Base-by-base conservation (phyloP, 2,797 vertebrate species). In the Psittacula echo region DNA sequence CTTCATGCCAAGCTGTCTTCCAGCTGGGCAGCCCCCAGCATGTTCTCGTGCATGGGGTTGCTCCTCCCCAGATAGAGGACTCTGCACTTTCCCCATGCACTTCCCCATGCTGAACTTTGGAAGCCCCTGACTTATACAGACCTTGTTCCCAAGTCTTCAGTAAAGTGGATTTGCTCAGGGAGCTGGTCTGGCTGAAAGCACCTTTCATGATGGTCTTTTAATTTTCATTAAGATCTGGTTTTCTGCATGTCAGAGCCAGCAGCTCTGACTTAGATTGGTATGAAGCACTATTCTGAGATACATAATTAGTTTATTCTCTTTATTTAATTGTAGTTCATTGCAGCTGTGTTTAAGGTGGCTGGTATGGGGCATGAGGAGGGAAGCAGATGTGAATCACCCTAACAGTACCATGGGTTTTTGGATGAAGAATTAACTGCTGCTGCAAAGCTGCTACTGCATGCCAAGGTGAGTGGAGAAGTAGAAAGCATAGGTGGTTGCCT, bases 281-380 rank as follows among this genome's bases (percentile, higher is more conserved):
- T 11, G 34, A 54, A 61, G 27, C 51, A 24, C 27, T 61, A 7
- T 21, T 37, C 34, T 53, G 23, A 54, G 54, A 67, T 39, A 26
- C 1, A 5, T 6, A 5, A 41, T 61, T 24, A 37, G 37, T 47
- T 65, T 42, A 45, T 45, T 10, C 17, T 12, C 32, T 53, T 20
- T 16, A 64, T 47, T 29, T 37, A 37, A 50, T 34, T 45, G n/a
- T 47, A 34, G 32, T 29, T 54, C 11, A 13, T 14, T 73, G 53
- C 47, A 61, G 32, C 41, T 42, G 12, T 44, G n/a, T 62, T 76
- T 72, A 23, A 44, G 11, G 9, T 15, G 11, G 41, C 27, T n/a
- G 41, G 37, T 42, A 11, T 0, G 2, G 14, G n/a, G 15, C 2
- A 13, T 2, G 18, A 66, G 72, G 37, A 72, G 10, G 27, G 24